These are phyloP conservation scores for Paramormyrops hopkinsi DNA, from an alignment of 2,797 vertebrate genomes.

Conservation along the genomic window DNA sequence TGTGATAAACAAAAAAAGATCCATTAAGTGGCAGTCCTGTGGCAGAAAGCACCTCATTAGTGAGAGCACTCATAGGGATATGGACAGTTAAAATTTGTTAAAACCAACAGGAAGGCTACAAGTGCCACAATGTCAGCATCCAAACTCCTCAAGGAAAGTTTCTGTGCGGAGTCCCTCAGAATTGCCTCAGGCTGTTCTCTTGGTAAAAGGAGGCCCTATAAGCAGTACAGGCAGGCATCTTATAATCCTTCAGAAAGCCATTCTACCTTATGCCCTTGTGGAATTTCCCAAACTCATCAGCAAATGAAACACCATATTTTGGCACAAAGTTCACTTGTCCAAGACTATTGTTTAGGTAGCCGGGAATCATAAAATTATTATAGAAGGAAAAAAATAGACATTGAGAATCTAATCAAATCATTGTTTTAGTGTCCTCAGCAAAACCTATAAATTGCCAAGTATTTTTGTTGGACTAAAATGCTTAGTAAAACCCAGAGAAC, in stretches of 20 bases:
- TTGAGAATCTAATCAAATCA: neutral
- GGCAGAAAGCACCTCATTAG: neutral
- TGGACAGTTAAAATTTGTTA: neutral
- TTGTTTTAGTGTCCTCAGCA: neutral
- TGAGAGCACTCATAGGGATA: neutral
- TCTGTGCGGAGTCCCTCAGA: neutral
- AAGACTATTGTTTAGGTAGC: neutral
- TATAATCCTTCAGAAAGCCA: conserved; percentile 29
- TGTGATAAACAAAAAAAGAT: neutral
- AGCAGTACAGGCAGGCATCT: conserved; percentile 21
- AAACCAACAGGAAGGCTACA: neutral
- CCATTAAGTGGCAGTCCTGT: neutral
- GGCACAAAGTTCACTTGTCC: neutral
- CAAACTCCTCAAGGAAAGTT: neutral
- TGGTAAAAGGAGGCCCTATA: neutral
- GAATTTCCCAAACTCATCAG: conserved; percentile 24
- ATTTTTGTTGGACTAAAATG: neutral
- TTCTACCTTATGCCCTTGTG: conserved; percentile 38
- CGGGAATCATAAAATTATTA: neutral
- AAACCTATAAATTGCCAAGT: neutral
- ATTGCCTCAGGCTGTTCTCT: neutral
- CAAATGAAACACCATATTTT: neutral
- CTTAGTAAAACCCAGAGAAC: neutral
- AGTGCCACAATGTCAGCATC: neutral
- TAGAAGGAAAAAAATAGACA: neutral